Conservation (phyloP, 2,113 vertebrate species). For the Lampris incognitus region DNA sequence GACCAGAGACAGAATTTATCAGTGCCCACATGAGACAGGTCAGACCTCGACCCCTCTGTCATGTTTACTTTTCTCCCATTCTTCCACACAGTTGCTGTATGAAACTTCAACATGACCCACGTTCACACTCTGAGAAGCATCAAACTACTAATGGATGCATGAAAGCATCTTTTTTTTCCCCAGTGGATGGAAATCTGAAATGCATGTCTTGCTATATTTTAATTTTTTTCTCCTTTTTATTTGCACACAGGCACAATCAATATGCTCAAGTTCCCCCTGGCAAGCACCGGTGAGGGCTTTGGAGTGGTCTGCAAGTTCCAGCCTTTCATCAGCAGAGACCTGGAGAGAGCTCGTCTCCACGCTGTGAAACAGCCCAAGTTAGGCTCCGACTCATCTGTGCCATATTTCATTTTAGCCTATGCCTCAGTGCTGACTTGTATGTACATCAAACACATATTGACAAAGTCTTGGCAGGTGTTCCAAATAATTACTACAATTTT, state of each 20-base stretch:
- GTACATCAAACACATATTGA: too few relatives aligned
- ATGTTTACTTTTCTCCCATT: neutral
- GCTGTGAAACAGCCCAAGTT: conserved; percentile 87
- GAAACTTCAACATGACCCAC: neutral
- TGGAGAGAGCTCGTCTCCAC: conserved; percentile 83
- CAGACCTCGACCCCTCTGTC: conserved; percentile 52
- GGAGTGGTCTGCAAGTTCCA: conserved; percentile 87
- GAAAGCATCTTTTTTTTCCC: neutral
- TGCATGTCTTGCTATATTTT: neutral
- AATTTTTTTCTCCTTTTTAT: conserved; percentile 8
- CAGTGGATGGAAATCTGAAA: neutral
- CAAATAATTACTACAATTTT: too few relatives aligned
- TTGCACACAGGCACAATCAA: conserved; percentile 81
- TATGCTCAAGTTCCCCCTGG: conserved; percentile 87
- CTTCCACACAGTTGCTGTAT: too few relatives aligned
- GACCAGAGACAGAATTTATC: conserved; percentile 78
- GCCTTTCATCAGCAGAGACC: conserved; percentile 84
- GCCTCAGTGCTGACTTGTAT: neutral
- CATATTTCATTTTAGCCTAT: conserved; percentile 19
- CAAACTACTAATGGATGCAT: neutral
- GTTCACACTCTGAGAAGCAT: neutral
- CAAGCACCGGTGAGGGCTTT: conserved; percentile 87
- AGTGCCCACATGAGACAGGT: conserved; percentile 89
- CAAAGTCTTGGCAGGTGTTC: neutral
- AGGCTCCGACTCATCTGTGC: conserved; percentile 39